Base-by-base conservation (phyloP, 2,888 invertebrate genomes). In the Amphiduros pacificus region DNA sequence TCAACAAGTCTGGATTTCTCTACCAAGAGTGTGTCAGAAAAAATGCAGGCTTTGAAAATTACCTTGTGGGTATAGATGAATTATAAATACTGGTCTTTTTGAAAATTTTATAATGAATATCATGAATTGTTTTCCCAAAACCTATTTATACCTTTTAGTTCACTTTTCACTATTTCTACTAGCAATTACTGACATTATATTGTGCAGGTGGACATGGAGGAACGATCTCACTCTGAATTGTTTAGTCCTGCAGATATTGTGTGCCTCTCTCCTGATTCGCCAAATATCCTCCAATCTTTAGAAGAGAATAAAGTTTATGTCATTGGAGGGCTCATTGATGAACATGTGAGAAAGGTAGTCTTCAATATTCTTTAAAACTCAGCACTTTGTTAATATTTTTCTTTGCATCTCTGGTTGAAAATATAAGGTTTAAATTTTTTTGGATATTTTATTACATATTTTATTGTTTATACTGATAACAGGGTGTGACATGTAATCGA, bases 271-370 rank as follows among this genome's bases (percentile, higher is more conserved):
- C 81, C 82, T 9, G 82, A 83, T 67, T 75, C 81, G 1, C 55
- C 68, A 28, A 72, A 70, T 62, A 70, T 71, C n/a, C 67, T 83
- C 3, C 60, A 61, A 26, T 67, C 69, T 17, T 66, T 82, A 29
- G 73, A 76, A 60, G 60, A 62, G 11, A 68, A 73, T 4, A 78
- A 74, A 63, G 74, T 82, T 31, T 82, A 82, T 66, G 72, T 83
- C 2, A 78, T 83, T 63, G 82, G 82, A 24, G 82, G 82, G 17
- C 68, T 82, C 26, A 80, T 81, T 1, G 81, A 81, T 67, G 80
- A 81, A 64, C 76, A 75, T 20, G 71, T 76, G 5, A 69, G 65
- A 27, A 76, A 44, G 44, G 44, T 44, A 75, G 24, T 9, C 36
- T 17, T 36, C 36, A 36, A 11, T 36, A 11, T 36, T 17, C 11